A percentile compares a stretch with the other conserved stretches of the same genome.
These are phyloP conservation scores for Dinocampus coccinellae DNA, from an alignment of 2,888 invertebrate species.

Conservation along the genomic window DNA sequence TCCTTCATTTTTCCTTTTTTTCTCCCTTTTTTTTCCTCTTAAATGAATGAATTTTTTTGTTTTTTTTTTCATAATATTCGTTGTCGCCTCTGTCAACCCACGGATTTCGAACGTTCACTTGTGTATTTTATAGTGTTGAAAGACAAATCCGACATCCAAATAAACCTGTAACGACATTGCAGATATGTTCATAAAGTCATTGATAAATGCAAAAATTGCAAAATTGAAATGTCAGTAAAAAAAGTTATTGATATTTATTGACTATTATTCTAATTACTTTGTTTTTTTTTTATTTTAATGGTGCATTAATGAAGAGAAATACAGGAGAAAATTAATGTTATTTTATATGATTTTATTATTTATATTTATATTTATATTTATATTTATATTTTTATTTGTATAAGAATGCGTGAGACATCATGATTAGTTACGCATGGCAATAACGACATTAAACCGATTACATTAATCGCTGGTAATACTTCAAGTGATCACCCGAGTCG, in stretches of 20 bases:
- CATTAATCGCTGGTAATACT: slow-evolving; percentile 25
- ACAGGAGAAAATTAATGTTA: no score
- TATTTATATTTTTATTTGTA: slow-evolving; percentile 1
- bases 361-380: no score
- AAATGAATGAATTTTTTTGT: background rate
- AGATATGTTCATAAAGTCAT: background rate
- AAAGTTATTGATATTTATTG: slow-evolving; percentile 7
- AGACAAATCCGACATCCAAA: background rate
- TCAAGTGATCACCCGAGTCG: no score
- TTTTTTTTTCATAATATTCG: slow-evolving; percentile 3
- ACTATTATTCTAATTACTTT: no score
- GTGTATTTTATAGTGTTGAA: background rate
- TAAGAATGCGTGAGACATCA: slow-evolving; percentile 1
- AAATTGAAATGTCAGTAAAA: no score
- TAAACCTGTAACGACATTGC: background rate
- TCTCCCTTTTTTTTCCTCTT: background rate
- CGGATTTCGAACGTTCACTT: slow-evolving; percentile 34
- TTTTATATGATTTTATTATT: no score
- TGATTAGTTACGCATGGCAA: slow-evolving; percentile 12
- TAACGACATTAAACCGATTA: slow-evolving; percentile 15
- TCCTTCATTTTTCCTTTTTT: slow-evolving; percentile 26
- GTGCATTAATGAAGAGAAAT: no score
- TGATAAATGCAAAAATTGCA: no score
- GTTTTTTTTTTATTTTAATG: no score
- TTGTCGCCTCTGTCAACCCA: slow-evolving; percentile 33